Evolutionary conservation across 2,113 vertebrate species (phyloP).

Genomic region (Chelonoidis abingdonii): DNA sequence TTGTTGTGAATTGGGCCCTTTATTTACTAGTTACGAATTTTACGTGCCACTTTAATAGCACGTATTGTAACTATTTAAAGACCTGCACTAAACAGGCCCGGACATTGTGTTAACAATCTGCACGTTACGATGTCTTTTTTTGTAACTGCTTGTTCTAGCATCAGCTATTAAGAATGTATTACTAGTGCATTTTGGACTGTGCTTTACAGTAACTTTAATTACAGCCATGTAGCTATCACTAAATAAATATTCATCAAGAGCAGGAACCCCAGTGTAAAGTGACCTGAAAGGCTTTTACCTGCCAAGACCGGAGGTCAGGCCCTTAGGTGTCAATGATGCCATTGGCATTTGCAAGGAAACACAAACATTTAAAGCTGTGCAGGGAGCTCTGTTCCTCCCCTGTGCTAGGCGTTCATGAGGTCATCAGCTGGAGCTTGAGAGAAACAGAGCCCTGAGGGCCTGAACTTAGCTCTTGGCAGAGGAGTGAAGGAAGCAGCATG

Average conservation of each 20-base stretch:
- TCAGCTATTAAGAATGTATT: constrained; percentile 69
- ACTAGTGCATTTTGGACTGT: constrained; percentile 45
- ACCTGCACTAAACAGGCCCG: constrained; percentile 34
- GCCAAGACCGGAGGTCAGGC: constrained; percentile 58
- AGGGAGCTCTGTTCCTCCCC: constrained; percentile 51
- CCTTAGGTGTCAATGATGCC: constrained; percentile 69
- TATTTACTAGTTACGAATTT: constrained; percentile 54
- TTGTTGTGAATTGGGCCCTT: constrained; percentile 25
- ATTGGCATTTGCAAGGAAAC: constrained; percentile 39
- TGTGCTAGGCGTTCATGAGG: constrained; percentile 56
- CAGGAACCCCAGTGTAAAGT: constrained; percentile 34
- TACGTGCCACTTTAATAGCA: constrained; percentile 38
- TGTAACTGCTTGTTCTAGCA: constrained; percentile 37
- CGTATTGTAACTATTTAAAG: constrained; percentile 48
- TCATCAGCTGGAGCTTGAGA: constrained; percentile 56
- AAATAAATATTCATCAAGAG: constrained; percentile 30
- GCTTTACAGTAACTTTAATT: constrained; percentile 63
- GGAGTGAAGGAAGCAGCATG: constrained; percentile 15
- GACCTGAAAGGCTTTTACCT: constrained; percentile 49
- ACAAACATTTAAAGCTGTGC: constrained; percentile 42
- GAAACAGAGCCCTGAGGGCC: constrained; percentile 27
- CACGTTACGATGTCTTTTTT: neutral
- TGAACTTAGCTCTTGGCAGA: constrained; percentile 59
- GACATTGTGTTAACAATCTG: constrained; percentile 54
- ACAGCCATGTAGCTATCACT: constrained; percentile 47